Evolutionary conservation across 2,113 vertebrate species (phyloP), one percentile per base, ranked within the genome.

Genomic region (Bubo scandiacus): DNA sequence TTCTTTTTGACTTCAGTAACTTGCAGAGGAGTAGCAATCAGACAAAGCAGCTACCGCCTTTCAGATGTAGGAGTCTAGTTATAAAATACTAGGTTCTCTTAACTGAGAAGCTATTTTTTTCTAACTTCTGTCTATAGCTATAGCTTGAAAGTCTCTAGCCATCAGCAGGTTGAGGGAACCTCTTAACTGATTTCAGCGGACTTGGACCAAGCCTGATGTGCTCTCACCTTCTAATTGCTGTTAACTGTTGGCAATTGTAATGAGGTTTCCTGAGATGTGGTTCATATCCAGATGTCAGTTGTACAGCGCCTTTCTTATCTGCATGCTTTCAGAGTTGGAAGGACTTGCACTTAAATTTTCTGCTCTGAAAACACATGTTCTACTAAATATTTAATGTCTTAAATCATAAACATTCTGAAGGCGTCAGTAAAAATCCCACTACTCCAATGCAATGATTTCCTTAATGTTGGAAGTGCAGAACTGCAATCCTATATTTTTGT

Each of bases 201-300:
- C 34, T 21, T 72, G 30, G 23, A 47, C 7, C 36, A 52, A 63
- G 32, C 34, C 26, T 47, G 10, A 36, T 45, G 30, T 43, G 19
- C 12, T 40, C 10, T 67, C 1, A 4, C 12, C 6, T 67, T 73
- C 1, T 11, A 12, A 45, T 73, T 54, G 30, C 23, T 0, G 0
- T 21, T 49, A 55, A n/a, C 21, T n/a, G 11, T 0, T 1, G 30
- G 12, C 29, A 77, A 32, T 54, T 79, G 45, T 59, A 66, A 26
- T 29, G 26, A 66, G 4, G 9, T 78, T 91, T 86, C 21, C 42
- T 54, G 51, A 51, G 57, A 62, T 61, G 8, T 57, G 58, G 25
- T 57, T 81, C 29, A 29, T 72, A 32, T 51, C n/a, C 49, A 86
- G 38, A 66, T 75, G 71, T 36, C 63, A 82, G 38, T 36, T 55